Conservation (phyloP, 1,140 invertebrate species). For the Lysiphlebus fabarum region DNA sequence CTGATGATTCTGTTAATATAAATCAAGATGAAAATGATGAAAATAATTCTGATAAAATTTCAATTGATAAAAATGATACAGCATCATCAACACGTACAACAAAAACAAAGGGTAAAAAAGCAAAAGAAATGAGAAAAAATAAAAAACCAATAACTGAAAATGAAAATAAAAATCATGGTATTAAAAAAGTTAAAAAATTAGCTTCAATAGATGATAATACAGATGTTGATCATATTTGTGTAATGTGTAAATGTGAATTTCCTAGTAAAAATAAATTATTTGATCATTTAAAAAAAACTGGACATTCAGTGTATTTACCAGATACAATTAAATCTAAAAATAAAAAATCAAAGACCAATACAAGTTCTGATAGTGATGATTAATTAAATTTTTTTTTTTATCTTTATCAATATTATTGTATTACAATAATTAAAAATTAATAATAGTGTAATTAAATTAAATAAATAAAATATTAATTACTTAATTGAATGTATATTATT, state of each 20-base stretch:
- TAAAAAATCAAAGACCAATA: slow-evolving; percentile 38
- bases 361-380: slow-evolving; percentile 43
- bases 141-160: slow-evolving; percentile 29
- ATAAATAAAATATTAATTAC: slow-evolving; percentile 8
- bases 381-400: slow-evolving; percentile 29
- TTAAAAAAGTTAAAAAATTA: slow-evolving; percentile 28
- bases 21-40: slow-evolving; percentile 39
- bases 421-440: background rate
- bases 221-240: slow-evolving; percentile 58
- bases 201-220: slow-evolving; percentile 9
- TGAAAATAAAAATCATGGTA: slow-evolving; percentile 23
- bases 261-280: slow-evolving; percentile 80
- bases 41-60: slow-evolving; percentile 16
- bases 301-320: slow-evolving; percentile 62
- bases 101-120: slow-evolving; percentile 45
- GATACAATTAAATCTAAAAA: slow-evolving; percentile 37
- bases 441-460: background rate
- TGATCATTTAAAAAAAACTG: slow-evolving; percentile 68
- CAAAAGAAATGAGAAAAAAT: slow-evolving; percentile 41
- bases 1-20: slow-evolving; percentile 28
- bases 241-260: slow-evolving; percentile 66
- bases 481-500: background rate
- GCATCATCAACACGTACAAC: slow-evolving; percentile 17
- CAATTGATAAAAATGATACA: slow-evolving; percentile 11
- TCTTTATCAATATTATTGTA: background rate